Conservation (phyloP, 2,113 vertebrate species). For the Cromileptes altivelis region DNA sequence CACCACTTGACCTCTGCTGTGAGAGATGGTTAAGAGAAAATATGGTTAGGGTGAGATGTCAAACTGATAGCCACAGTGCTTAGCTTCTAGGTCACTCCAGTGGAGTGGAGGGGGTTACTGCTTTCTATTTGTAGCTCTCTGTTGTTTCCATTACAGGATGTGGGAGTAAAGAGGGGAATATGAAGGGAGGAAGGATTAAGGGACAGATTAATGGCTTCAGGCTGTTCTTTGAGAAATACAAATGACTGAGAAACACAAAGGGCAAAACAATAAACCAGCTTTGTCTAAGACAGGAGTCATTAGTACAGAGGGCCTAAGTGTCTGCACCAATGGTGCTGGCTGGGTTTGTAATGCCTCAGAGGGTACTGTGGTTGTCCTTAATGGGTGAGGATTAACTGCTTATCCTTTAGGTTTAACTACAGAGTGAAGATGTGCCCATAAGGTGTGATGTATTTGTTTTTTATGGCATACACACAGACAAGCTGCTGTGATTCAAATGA, state of each 20-base stretch:
- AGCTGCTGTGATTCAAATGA: neutral
- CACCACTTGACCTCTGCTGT: conserved; percentile 13
- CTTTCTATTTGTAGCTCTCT: conserved; percentile 18
- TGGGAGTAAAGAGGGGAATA: neutral
- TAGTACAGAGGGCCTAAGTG: neutral
- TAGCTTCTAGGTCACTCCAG: neutral
- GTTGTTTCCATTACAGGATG: conserved; percentile 5
- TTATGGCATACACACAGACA: neutral
- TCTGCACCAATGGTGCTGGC: neutral
- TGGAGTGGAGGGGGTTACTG: neutral
- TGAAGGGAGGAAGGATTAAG: neutral
- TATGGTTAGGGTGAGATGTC: conserved; percentile 19
- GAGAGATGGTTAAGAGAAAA: neutral
- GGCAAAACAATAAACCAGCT: neutral
- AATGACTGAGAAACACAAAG: conserved; percentile 4
- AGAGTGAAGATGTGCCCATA: neutral
- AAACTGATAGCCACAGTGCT: conserved; percentile 9
- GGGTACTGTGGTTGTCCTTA: neutral
- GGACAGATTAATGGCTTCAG: neutral
- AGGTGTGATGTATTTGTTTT: neutral
- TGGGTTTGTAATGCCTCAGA: neutral
- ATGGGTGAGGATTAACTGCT: neutral
- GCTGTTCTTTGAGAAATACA: neutral
- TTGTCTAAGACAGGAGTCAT: neutral
- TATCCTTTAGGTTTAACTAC: neutral